Evolutionary conservation across 2,797 vertebrate genomes (phyloP).

Genomic region (Malurus leucopterus): DNA sequence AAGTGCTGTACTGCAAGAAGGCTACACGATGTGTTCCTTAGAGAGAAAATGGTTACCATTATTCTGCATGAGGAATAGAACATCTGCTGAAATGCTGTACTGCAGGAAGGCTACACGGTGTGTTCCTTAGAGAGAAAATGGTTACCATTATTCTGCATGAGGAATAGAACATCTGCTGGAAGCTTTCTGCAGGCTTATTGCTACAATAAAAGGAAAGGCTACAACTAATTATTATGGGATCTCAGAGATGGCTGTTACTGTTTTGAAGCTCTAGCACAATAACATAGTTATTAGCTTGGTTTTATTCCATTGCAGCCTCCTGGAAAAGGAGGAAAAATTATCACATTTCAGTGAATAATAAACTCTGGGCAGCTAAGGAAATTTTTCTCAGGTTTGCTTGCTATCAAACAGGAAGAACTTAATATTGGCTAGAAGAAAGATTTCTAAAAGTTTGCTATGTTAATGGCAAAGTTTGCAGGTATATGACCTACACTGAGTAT

Average conservation of each 20-base stretch:
- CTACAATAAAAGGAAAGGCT: neutral
- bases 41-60: neutral
- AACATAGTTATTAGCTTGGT: neutral
- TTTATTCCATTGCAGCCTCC: neutral
- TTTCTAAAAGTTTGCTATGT: neutral
- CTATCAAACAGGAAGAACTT: neutral
- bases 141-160: neutral
- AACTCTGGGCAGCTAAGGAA: neutral
- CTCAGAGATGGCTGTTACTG: neutral
- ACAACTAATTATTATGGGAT: slow-evolving; percentile 8
- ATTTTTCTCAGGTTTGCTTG: neutral
- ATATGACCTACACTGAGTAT: rapidly evolving
- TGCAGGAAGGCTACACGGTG: neutral
- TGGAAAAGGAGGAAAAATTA: slow-evolving; percentile 2
- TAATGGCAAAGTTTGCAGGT: neutral
- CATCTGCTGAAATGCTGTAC: neutral
- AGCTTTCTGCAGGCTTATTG: neutral
- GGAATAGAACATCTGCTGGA: slow-evolving; percentile 16
- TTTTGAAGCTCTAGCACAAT: neutral
- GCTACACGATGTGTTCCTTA: neutral
- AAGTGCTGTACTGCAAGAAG: neutral
- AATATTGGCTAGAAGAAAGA: neutral
- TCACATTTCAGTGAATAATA: neutral
- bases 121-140: neutral
- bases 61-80: neutral